A percentile compares a stretch with the other conserved stretches of the same genome.
These are phyloP conservation scores for Campoplex nolae DNA, from an alignment of 2,888 invertebrate genomes.

Conservation along the genomic window DNA sequence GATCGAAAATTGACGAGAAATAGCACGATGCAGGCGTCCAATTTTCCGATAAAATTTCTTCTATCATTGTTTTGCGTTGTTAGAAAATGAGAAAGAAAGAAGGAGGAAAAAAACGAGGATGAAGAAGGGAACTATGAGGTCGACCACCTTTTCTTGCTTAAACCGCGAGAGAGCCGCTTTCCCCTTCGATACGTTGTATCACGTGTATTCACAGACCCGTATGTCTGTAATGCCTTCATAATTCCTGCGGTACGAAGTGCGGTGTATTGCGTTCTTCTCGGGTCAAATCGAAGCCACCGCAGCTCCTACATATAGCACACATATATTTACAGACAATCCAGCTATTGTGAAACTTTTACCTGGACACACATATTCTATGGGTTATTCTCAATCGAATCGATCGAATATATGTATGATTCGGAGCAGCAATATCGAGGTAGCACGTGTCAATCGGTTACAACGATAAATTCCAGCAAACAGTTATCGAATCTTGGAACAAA, in stretches of 20 bases:
- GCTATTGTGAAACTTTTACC: slow-evolving; percentile 62
- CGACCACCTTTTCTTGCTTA: slow-evolving; percentile 57
- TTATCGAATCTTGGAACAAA: neutral
- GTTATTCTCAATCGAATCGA: neutral
- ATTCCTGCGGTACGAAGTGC: slow-evolving; percentile 67
- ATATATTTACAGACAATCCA: slow-evolving; percentile 54
- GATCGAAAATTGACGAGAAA: no score
- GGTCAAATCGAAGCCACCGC: slow-evolving; percentile 60
- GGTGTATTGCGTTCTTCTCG: slow-evolving; percentile 61
- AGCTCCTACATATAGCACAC: slow-evolving; percentile 19
- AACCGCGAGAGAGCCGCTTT: slow-evolving; percentile 63
- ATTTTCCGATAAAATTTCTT: slow-evolving; percentile 6
- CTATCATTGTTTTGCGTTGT: slow-evolving; percentile 24
- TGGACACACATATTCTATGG: slow-evolving; percentile 3
- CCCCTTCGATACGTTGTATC: slow-evolving; percentile 67
- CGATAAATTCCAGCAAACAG: neutral
- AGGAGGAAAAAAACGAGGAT: slow-evolving; percentile 32
- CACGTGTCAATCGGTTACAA: neutral
- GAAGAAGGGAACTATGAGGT: slow-evolving; percentile 51
- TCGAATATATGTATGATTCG: neutral
- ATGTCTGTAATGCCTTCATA: slow-evolving; percentile 65
- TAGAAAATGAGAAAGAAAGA: slow-evolving; percentile 34
- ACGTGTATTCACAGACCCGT: slow-evolving; percentile 40
- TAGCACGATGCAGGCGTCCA: neutral
- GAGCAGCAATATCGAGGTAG: neutral